phyloP scores from a whole-genome alignment of 2,113 vertebrate genomes.

The Hemiscyllium ocellatum region DNA sequence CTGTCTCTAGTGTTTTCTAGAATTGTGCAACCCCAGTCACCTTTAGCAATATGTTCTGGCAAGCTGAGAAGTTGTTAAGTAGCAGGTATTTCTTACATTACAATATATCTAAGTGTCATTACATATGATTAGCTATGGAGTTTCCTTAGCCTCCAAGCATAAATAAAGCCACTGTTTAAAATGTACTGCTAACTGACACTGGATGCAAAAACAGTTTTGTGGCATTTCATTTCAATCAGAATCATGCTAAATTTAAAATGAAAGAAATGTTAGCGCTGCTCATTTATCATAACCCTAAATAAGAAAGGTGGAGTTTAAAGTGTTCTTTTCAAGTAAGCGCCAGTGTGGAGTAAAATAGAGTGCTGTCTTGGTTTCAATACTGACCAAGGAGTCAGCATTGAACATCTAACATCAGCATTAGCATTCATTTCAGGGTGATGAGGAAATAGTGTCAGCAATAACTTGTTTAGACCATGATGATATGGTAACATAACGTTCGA shows the following conservation, averaged over 20 bases:
- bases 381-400: not conserved
- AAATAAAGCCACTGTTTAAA: not conserved
- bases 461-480: not conserved
- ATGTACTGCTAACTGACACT: not conserved
- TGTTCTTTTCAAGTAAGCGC: not conserved
- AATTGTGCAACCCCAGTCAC: constrained; percentile 17
- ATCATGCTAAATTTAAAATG: not conserved
- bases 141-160: not conserved
- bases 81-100: not conserved
- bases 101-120: not conserved
- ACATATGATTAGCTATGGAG: not conserved
- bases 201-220: not conserved
- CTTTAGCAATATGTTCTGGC: constrained; percentile 12
- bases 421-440: not conserved
- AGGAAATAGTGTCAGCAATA: not conserved
- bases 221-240: constrained; percentile 4
- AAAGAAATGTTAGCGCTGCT: not conserved
- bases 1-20: not conserved
- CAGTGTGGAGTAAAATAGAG: constrained; percentile 2
- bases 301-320: not conserved
- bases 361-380: not conserved
- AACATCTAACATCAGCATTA: constrained; percentile 13
- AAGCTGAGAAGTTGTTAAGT: constrained; percentile 11
- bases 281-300: constrained; percentile 11
- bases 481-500: not conserved